Conservation (phyloP, 2,888 invertebrate species). For the Diplolepis rosae region DNA sequence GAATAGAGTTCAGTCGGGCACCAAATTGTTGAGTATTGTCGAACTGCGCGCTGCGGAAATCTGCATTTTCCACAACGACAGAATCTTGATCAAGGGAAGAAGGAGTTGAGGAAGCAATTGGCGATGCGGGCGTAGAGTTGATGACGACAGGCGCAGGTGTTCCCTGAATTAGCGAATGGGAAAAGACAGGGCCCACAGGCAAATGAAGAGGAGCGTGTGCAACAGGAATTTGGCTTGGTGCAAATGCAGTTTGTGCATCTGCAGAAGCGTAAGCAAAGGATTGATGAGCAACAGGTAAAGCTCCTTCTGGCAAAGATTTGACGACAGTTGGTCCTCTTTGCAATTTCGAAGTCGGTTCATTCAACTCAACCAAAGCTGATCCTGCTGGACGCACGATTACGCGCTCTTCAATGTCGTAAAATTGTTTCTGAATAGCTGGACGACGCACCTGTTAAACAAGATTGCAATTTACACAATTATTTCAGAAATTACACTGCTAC, state of each 20-base stretch:
- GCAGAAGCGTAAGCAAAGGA: slow-evolving; percentile 49
- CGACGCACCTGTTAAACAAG: slow-evolving; percentile 74
- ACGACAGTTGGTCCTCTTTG: slow-evolving; percentile 75
- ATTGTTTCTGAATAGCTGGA: slow-evolving; percentile 79
- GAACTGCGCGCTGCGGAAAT: slow-evolving; percentile 58
- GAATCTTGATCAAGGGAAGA: slow-evolving; percentile 60
- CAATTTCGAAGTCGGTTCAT: slow-evolving; percentile 77
- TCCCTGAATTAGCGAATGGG: slow-evolving; percentile 63
- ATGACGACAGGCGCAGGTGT: slow-evolving; percentile 60
- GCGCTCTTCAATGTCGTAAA: slow-evolving; percentile 79
- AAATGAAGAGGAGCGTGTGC: slow-evolving; percentile 50
- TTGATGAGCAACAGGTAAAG: slow-evolving; percentile 51
- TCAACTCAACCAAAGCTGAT: slow-evolving; percentile 78
- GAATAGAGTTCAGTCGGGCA: slow-evolving; percentile 14
- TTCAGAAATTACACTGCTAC: not conserved
- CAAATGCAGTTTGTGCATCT: slow-evolving; percentile 48
- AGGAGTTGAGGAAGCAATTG: slow-evolving; percentile 44
- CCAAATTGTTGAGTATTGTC: slow-evolving; percentile 34
- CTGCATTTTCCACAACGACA: slow-evolving; percentile 68
- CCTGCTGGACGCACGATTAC: slow-evolving; percentile 78
- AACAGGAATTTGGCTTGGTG: slow-evolving; percentile 45
- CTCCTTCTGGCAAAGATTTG: slow-evolving; percentile 58
- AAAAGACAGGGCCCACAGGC: slow-evolving; percentile 45
- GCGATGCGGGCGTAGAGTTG: slow-evolving; percentile 40
- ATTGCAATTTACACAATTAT: not conserved